Evolutionary conservation across 2,888 invertebrate genomes (phyloP).

Genomic region (Hydrotaea cyrtoneurina): DNA sequence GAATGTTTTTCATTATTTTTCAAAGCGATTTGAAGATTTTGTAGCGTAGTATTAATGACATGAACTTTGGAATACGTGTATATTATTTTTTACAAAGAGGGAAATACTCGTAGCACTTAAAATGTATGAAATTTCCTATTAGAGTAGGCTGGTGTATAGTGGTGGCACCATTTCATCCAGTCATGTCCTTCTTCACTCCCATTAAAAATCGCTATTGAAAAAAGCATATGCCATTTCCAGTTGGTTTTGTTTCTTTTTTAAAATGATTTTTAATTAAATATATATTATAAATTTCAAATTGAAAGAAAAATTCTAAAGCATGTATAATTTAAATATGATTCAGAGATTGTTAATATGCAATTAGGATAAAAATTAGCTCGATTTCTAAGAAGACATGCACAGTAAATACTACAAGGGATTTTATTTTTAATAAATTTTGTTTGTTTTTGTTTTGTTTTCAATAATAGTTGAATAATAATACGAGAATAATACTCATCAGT

Average conservation of each 20-base stretch:
- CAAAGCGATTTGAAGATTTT: too few species aligned
- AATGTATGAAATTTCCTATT: too few species aligned
- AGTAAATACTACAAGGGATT: slow-evolving; percentile 59
- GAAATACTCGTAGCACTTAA: background rate
- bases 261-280: slow-evolving; percentile 42
- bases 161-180: too few species aligned
- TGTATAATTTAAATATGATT: slow-evolving; percentile 53
- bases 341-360: slow-evolving; percentile 63
- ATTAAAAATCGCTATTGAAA: background rate
- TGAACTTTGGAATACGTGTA: too few species aligned
- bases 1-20: too few species aligned
- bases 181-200: too few species aligned
- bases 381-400: slow-evolving; percentile 66
- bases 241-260: slow-evolving; percentile 23
- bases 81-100: slow-evolving; percentile 32
- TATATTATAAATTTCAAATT: slow-evolving; percentile 58
- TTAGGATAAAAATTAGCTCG: slow-evolving; percentile 63
- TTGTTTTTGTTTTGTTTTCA: slow-evolving; percentile 77
- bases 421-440: slow-evolving; percentile 9
- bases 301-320: slow-evolving; percentile 60
- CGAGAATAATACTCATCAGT: slow-evolving; percentile 46
- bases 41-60: too few species aligned
- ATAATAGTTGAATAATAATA: background rate
- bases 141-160: too few species aligned
- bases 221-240: background rate